Percentiles rank a stretch among this genome's conserved stretches.
phyloP scores from a whole-genome alignment of 2,888 invertebrate species.

The Leucoma salicis region DNA sequence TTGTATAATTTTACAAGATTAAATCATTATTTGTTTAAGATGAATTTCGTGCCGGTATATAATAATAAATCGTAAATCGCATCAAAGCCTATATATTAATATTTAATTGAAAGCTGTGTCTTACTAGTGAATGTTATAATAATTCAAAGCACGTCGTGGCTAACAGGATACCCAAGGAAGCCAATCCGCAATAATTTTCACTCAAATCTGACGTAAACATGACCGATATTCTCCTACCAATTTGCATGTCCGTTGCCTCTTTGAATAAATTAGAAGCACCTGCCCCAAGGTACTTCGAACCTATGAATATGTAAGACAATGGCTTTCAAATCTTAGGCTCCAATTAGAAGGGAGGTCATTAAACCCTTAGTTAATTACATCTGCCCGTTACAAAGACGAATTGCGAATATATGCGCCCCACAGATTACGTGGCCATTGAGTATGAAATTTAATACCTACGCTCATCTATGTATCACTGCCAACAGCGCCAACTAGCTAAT shows the following conservation, averaged over 20 bases:
- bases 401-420: slow-evolving; percentile 41
- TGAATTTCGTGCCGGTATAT: too few species aligned
- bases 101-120: slow-evolving; percentile 3
- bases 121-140: slow-evolving; percentile 23
- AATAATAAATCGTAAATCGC: too few species aligned
- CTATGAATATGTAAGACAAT: slow-evolving; percentile 82
- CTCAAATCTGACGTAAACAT: slow-evolving; percentile 79
- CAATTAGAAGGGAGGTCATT: slow-evolving; percentile 74
- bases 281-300: slow-evolving; percentile 57
- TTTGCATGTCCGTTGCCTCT: slow-evolving; percentile 78
- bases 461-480: too few species aligned
- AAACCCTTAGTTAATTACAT: slow-evolving; percentile 70
- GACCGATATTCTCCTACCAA: slow-evolving; percentile 78
- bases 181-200: slow-evolving; percentile 76
- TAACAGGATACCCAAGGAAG: slow-evolving; percentile 44
- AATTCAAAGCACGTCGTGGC: slow-evolving; percentile 37
- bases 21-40: too few species aligned
- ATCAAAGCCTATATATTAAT: slow-evolving; percentile 6
- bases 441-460: slow-evolving; percentile 29
- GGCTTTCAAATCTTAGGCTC: slow-evolving; percentile 76
- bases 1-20: too few species aligned
- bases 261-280: slow-evolving; percentile 77
- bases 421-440: slow-evolving; percentile 32
- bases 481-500: too few species aligned
- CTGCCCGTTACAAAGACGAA: slow-evolving; percentile 50